phyloP scores from a whole-genome alignment of 2,797 vertebrate genomes.

The Neoniphon sammara region DNA sequence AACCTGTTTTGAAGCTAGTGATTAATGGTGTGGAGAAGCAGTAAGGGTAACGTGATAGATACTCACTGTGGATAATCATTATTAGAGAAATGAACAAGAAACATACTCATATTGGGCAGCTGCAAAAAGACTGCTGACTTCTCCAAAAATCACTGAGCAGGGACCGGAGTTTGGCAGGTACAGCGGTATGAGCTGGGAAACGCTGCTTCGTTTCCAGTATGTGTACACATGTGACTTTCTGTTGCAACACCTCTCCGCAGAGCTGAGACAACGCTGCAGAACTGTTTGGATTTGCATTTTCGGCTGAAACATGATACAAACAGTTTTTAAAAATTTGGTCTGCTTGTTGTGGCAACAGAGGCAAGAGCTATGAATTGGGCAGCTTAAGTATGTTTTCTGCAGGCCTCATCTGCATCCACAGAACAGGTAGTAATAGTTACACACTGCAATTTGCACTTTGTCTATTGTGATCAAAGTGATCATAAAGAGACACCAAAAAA shows the following conservation, averaged over 20 bases:
- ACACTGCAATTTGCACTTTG: too few relatives aligned
- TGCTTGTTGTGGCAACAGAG: neutral
- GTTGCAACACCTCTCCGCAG: conserved; percentile 33
- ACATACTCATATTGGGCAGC: conserved; percentile 1
- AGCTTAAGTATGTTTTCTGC: neutral
- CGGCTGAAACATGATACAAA: conserved; percentile 11
- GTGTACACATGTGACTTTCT: conserved; percentile 53
- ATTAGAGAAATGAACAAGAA: conserved; percentile 28
- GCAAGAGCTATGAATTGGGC: neutral
- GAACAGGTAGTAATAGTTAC: neutral
- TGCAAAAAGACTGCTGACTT: conserved; percentile 26
- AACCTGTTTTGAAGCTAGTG: conserved; percentile 37
- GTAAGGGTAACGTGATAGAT: conserved; percentile 36
- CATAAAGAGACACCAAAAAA: too few relatives aligned
- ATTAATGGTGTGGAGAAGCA: conserved; percentile 34
- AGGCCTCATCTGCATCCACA: neutral
- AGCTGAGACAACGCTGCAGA: conserved; percentile 20
- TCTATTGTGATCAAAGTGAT: too few relatives aligned
- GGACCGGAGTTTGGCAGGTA: conserved; percentile 51
- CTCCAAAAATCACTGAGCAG: conserved; percentile 49
- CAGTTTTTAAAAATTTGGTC: neutral
- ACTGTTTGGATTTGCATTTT: conserved; percentile 15
- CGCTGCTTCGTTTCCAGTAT: conserved; percentile 59
- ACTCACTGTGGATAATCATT: conserved; percentile 48
- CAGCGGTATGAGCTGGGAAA: conserved; percentile 48